Conservation (phyloP, 92 coral and sea anemone genomes). For the Micromussa lordhowensis region DNA sequence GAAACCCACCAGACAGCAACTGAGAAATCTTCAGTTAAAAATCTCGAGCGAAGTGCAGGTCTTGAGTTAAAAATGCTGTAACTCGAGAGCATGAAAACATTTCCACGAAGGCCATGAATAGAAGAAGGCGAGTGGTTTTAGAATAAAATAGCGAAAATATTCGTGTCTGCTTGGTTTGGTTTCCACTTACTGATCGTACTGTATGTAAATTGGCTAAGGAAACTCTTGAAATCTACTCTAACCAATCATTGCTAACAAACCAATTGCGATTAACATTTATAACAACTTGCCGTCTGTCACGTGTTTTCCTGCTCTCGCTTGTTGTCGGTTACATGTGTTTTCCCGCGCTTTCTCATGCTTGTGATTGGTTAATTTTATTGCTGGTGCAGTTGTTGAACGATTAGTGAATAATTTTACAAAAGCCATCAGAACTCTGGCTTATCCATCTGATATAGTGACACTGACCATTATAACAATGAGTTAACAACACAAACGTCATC, state of each 20-base stretch:
- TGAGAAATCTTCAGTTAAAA: neutral
- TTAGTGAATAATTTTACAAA: slow-evolving; percentile 6
- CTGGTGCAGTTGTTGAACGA: neutral
- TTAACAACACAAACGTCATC: neutral
- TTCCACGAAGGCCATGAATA: neutral
- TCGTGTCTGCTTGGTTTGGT: neutral
- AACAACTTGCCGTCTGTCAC: neutral
- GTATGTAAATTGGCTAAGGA: neutral
- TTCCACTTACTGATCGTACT: neutral
- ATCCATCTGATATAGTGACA: neutral
- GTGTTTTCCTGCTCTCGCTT: neutral
- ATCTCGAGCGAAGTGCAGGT: neutral
- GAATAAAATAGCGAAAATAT: neutral
- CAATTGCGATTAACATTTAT: neutral
- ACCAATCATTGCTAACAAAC: neutral
- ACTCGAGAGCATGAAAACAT: neutral
- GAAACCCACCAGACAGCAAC: neutral
- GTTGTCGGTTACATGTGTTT: neutral
- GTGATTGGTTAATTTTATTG: neutral
- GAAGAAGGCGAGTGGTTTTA: neutral
- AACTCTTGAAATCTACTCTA: neutral
- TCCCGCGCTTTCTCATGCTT: neutral
- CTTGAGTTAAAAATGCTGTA: neutral
- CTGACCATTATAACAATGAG: neutral
- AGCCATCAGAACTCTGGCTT: neutral